Evolutionary conservation across 2,797 vertebrate species (phyloP).

Genomic region (Gastrophryne carolinensis): DNA sequence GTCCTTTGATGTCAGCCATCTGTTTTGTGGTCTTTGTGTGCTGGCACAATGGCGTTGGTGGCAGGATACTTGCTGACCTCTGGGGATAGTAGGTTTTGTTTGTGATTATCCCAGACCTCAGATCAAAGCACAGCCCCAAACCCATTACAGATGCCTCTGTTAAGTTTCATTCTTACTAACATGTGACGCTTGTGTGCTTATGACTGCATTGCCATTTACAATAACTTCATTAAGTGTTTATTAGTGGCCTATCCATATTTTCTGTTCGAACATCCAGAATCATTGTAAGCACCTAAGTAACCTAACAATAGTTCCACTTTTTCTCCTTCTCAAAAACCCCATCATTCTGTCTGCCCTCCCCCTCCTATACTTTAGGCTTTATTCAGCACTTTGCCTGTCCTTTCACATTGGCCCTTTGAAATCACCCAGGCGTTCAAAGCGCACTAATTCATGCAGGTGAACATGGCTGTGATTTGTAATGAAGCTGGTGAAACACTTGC

Average conservation of each 20-base stretch:
- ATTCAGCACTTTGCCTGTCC: too few species aligned
- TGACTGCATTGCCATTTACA: too few species aligned
- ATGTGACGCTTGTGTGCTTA: background rate
- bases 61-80: background rate
- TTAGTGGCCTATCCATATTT: too few species aligned
- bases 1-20: background rate
- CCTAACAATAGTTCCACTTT: too few species aligned
- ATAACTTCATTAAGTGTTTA: too few species aligned
- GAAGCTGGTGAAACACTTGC: too few species aligned
- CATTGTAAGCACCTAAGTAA: too few species aligned
- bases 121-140: background rate
- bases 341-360: too few species aligned
- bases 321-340: too few species aligned
- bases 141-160: background rate
- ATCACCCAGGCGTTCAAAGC: background rate
- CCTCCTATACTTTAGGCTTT: too few species aligned
- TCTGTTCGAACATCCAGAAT: too few species aligned
- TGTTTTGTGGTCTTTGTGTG: background rate
- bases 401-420: background rate
- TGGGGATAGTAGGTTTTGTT: background rate
- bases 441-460: background rate
- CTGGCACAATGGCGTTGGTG: background rate
- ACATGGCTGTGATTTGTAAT: too few species aligned
- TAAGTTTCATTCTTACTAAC: background rate
- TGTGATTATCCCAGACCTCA: constrained; percentile 1